These are phyloP conservation scores for Gastrophysa polygoni DNA, from an alignment of 2,888 invertebrate genomes.

Conservation along the genomic window DNA sequence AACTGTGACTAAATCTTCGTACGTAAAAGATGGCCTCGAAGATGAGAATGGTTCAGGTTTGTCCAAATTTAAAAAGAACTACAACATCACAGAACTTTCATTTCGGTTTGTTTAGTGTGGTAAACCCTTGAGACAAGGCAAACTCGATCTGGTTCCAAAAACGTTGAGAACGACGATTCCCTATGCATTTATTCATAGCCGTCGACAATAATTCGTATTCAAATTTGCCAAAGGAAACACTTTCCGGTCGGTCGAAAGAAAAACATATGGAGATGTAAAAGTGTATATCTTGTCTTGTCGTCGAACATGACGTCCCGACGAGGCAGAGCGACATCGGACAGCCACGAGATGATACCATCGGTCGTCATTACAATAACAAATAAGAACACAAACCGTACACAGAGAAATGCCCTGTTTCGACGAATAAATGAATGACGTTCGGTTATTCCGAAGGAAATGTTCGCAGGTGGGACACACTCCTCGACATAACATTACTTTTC, in stretches of 20 bases:
- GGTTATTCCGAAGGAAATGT: slow-evolving; percentile 4
- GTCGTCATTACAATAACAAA: slow-evolving; percentile 59
- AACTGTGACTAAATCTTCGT: too few relatives aligned
- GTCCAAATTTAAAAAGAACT: too few relatives aligned
- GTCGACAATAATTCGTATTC: slow-evolving; percentile 30
- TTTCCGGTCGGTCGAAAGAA: slow-evolving; percentile 25
- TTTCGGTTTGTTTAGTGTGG: too few relatives aligned
- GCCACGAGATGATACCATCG: slow-evolving; percentile 54
- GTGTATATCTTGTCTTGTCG: slow-evolving; percentile 45
- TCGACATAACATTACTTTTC: background rate
- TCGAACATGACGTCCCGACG: slow-evolving; percentile 54
- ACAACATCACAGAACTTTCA: too few relatives aligned
- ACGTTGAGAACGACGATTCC: slow-evolving; percentile 3
- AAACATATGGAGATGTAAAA: slow-evolving; percentile 49
- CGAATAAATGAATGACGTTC: slow-evolving; percentile 51
- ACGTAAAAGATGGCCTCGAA: too few relatives aligned
- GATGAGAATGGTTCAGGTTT: too few relatives aligned
- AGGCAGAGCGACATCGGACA: slow-evolving; percentile 54
- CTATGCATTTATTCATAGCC: slow-evolving; percentile 30
- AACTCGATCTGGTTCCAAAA: too few relatives aligned
- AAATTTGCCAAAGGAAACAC: slow-evolving; percentile 30
- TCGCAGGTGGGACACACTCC: slow-evolving; percentile 11
- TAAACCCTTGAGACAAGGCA: too few relatives aligned
- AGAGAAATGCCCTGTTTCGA: slow-evolving; percentile 50
- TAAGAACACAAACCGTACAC: slow-evolving; percentile 58